A percentile compares a stretch with the other conserved stretches of the same genome.
Evolutionary conservation across 2,797 vertebrate genomes (phyloP).

Genomic region (Danio choprae): DNA sequence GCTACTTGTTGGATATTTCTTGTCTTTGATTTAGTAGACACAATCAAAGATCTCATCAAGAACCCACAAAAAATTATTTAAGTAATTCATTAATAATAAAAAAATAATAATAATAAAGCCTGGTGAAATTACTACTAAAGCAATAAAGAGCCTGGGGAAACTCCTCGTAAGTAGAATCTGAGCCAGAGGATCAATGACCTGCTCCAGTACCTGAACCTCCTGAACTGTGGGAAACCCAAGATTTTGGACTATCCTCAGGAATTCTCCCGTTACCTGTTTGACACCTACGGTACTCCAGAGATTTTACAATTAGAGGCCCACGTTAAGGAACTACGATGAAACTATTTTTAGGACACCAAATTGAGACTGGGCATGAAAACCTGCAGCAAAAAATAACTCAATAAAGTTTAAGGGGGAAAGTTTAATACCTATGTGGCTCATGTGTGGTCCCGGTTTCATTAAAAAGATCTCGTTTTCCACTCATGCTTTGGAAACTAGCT

Average conservation of each 20-base stretch:
- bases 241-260: constrained; percentile 70
- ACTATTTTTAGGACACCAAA: constrained; percentile 79
- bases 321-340: constrained; percentile 65
- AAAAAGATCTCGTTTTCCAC: constrained; percentile 80
- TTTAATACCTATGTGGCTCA: constrained; percentile 79
- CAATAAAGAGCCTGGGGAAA: constrained; percentile 38
- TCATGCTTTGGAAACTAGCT: constrained; percentile 75
- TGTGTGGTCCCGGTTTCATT: constrained; percentile 83
- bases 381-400: constrained; percentile 82
- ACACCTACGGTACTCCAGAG: constrained; percentile 57
- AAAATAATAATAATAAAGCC: too few relatives aligned
- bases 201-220: constrained; percentile 64
- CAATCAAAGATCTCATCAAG: constrained; percentile 54
- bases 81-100: constrained; percentile 58
- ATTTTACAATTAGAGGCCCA: constrained; percentile 73
- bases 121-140: constrained; percentile 57
- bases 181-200: constrained; percentile 15
- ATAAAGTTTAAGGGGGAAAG: constrained; percentile 84
- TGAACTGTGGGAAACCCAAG: constrained; percentile 71
- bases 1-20: constrained; percentile 43
- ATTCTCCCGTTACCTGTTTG: constrained; percentile 72
- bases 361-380: constrained; percentile 73
- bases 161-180: background rate
- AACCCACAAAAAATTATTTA: constrained; percentile 59
- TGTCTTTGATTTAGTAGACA: constrained; percentile 2